Percentiles rank a stretch among this genome's conserved stretches.
Conservation (phyloP, 2,797 vertebrate genomes). For the Centropyge bicolor region DNA sequence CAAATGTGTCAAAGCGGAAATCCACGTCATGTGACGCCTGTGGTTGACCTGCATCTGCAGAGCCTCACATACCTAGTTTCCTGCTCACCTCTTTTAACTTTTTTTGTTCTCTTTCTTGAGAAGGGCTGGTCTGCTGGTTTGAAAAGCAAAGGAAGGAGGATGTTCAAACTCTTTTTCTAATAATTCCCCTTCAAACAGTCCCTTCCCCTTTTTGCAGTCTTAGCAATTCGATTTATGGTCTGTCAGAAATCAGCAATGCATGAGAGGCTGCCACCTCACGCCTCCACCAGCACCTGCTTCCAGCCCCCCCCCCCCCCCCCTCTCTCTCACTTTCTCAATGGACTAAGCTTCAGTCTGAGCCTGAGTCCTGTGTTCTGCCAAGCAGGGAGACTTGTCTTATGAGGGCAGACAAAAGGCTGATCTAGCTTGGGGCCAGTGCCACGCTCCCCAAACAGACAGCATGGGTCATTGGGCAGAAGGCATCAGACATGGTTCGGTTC, state of each 20-base stretch:
- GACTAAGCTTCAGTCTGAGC: constrained; percentile 56
- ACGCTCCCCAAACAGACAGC: constrained; percentile 72
- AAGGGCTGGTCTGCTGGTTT: constrained; percentile 56
- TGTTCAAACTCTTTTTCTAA: constrained; percentile 58
- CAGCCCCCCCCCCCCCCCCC: constrained; percentile 54
- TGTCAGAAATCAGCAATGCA: constrained; percentile 78
- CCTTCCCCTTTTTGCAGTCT: constrained; percentile 63
- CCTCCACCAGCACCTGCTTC: constrained; percentile 74
- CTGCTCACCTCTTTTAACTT: constrained; percentile 58
- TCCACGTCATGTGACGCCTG: constrained; percentile 86
- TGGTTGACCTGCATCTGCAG: constrained; percentile 82
- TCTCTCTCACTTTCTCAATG: constrained; percentile 68
- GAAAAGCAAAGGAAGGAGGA: constrained; percentile 65
- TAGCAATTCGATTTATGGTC: constrained; percentile 71
- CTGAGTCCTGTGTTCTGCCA: constrained; percentile 69
- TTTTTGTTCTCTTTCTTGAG: constrained; percentile 52
- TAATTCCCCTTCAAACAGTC: constrained; percentile 63
- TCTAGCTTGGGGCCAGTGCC: constrained; percentile 71
- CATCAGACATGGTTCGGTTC: constrained; percentile 74
- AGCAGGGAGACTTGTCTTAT: constrained; percentile 70
- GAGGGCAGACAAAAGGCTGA: constrained; percentile 72
- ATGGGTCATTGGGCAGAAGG: constrained; percentile 77
- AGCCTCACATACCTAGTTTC: constrained; percentile 53
- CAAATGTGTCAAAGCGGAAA: constrained; percentile 83
- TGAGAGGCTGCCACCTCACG: constrained; percentile 61